phyloP scores from a whole-genome alignment of 1,140 invertebrate species.

The Teleopsis dalmanni region DNA sequence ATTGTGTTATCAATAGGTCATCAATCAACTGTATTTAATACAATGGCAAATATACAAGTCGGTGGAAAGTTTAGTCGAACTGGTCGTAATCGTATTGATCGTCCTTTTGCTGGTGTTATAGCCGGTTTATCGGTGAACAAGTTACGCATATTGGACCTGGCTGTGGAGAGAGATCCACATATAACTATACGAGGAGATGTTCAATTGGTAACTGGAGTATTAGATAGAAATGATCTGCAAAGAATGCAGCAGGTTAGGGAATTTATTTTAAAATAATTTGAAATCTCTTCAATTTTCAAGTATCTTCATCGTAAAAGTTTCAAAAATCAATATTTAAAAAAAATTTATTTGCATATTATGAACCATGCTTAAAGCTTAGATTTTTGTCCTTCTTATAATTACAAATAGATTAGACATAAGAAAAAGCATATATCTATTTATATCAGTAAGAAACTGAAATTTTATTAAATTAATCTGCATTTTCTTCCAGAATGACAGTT shows the following conservation, averaged over 20 bases:
- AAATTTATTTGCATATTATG: too few relatives aligned
- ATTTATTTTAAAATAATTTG: slow-evolving; percentile 45
- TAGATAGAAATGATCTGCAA: slow-evolving; percentile 66
- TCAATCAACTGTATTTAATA: slow-evolving; percentile 85
- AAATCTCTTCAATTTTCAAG: slow-evolving; percentile 34
- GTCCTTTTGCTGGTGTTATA: slow-evolving; percentile 77
- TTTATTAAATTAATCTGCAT: too few relatives aligned
- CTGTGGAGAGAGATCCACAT: slow-evolving; percentile 68
- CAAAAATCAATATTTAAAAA: too few relatives aligned
- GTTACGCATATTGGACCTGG: slow-evolving; percentile 73
- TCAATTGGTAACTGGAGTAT: slow-evolving; percentile 61
- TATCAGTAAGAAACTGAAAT: too few relatives aligned
- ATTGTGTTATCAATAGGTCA: slow-evolving; percentile 53
- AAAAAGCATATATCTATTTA: too few relatives aligned
- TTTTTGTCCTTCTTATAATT: too few relatives aligned
- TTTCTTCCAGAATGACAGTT: too few relatives aligned
- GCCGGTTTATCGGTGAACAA: slow-evolving; percentile 85
- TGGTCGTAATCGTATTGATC: slow-evolving; percentile 61
- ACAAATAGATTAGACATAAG: too few relatives aligned
- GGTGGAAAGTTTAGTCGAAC: slow-evolving; percentile 77
- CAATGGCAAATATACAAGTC: slow-evolving; percentile 81
- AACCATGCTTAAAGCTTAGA: too few relatives aligned
- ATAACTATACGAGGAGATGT: slow-evolving; percentile 67
- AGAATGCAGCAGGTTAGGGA: slow-evolving; percentile 70
- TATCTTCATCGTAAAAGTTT: slow-evolving; percentile 42